A percentile compares a stretch with the other conserved stretches of the same genome.
Evolutionary conservation across 2,888 invertebrate genomes (phyloP).

Genomic region (Mythimna loreyi): DNA sequence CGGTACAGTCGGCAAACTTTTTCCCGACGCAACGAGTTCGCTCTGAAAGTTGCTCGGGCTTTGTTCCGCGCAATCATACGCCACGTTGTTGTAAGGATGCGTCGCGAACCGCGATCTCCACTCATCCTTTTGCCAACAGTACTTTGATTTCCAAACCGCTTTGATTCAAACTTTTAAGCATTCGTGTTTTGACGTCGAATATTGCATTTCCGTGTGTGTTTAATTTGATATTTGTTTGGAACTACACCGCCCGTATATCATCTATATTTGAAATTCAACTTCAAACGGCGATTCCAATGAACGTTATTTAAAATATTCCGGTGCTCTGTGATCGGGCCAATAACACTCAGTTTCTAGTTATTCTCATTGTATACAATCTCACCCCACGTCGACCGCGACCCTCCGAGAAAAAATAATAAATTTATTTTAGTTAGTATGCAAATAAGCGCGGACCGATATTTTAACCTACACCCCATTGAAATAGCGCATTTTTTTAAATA

Average conservation of each 20-base stretch:
- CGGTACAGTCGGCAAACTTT: constrained; percentile 83
- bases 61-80: constrained; percentile 87
- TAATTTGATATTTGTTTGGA: constrained; percentile 84
- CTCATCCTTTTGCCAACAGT: constrained; percentile 85
- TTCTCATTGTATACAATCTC: constrained; percentile 84
- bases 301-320: constrained; percentile 78
- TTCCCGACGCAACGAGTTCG: constrained; percentile 78
- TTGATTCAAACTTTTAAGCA: constrained; percentile 89
- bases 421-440: constrained; percentile 91
- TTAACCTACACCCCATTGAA: constrained; percentile 89
- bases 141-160: constrained; percentile 88
- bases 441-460: constrained; percentile 89
- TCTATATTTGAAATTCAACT: constrained; percentile 74
- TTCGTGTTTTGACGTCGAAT: constrained; percentile 85
- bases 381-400: constrained; percentile 84
- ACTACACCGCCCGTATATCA: constrained; percentile 72
- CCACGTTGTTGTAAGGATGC: constrained; percentile 90
- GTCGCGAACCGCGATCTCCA: constrained; percentile 75
- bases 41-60: constrained; percentile 80
- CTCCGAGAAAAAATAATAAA: constrained; percentile 90
- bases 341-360: constrained; percentile 89
- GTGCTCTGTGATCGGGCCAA: constrained; percentile 83
- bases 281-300: constrained; percentile 76
- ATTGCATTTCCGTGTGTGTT: constrained; percentile 87
- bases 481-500: constrained; percentile 81